Evolutionary conservation across 2,797 vertebrate genomes (phyloP), one percentile per base, ranked within the genome.

Genomic region (Phrynocephalus vlangalii): DNA sequence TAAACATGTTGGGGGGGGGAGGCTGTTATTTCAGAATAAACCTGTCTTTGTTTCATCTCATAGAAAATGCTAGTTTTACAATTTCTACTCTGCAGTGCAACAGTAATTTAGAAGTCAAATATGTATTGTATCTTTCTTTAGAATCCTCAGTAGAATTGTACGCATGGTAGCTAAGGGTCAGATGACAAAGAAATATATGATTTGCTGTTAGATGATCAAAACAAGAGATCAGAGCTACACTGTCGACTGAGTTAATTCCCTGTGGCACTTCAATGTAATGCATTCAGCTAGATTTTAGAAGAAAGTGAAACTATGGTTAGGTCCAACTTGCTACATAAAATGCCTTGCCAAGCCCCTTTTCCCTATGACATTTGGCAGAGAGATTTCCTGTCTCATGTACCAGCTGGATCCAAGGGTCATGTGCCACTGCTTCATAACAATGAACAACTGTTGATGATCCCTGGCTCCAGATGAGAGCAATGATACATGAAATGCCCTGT

Each of bases 351-450:
- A 75, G 44, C 75, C 15, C 60, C 28, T 52, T n/a, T 84, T 81
- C n/a, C 18, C 48, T 50, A 16, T 81, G 72, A 79, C 85, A 33
- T 70, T 44, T 84, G 56, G 71, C 66, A 68, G 82, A 86, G 60
- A 66, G 71, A 86, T 83, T 87, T 83, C 68, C 81, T 68, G 71
- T 83, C 60, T 88, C 44, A 38, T 28, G 6, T n/a, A 52, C 8
- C 71, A 52, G 68, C 30, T 75, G 60, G 70, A 67, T 79, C 82
- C 75, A 80, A 88, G 70, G 68, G 68, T 75, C 68, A 67, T 52
- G 13, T 78, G 86, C 63, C 86, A n/a, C 13, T 44, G 67, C 22
- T 84, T 28, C 7, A 60, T n/a, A 84, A 44, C 78, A 84, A 67
- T 5, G 44, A 71, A 88, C 75, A 82, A 76, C 60, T 66, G 8